These are phyloP conservation scores for Notolepis coatsorum DNA, from an alignment of 2,797 vertebrate genomes.

Conservation along the genomic window DNA sequence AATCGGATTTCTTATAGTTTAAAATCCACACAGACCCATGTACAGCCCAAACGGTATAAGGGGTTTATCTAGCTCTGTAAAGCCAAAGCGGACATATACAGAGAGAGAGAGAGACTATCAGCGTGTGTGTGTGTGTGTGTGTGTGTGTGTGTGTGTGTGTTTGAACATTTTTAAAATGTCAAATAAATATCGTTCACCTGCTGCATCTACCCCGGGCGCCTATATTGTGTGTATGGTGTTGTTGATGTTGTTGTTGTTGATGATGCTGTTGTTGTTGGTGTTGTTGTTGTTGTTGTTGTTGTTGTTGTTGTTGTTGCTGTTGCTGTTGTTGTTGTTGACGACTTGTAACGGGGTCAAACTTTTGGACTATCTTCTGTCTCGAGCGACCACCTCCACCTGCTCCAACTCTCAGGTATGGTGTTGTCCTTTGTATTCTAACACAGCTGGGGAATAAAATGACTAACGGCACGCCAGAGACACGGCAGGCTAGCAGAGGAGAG, in stretches of 20 bases:
- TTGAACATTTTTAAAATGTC: constrained; percentile 67
- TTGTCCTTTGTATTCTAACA: constrained; percentile 18
- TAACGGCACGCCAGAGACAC: not conserved
- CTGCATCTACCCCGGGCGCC: constrained; percentile 34
- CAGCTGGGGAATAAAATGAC: not conserved
- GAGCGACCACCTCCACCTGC: constrained; percentile 39
- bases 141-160: constrained; percentile 64
- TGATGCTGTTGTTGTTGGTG: too few species aligned
- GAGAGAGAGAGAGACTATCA: constrained; percentile 74
- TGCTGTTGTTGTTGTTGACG: too few species aligned
- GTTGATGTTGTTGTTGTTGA: too few species aligned
- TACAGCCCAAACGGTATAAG: constrained; percentile 83
- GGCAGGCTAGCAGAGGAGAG: not conserved
- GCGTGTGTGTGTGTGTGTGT: constrained; percentile 67
- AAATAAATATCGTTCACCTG: constrained; percentile 62
- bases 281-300: constrained; percentile 1
- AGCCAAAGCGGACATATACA: constrained; percentile 84
- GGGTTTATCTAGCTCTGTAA: constrained; percentile 82
- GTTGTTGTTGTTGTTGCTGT: constrained; percentile 3
- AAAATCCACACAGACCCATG: constrained; percentile 80
- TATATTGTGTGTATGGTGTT: not conserved
- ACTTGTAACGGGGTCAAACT: not conserved
- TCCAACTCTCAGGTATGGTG: constrained; percentile 56
- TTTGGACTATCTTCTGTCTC: constrained; percentile 45
- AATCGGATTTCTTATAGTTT: constrained; percentile 88